Percentiles rank a stretch among this genome's conserved stretches.
These are phyloP conservation scores for Petrocephalus zakoni DNA, from an alignment of 2,113 vertebrate species.

Conservation along the genomic window DNA sequence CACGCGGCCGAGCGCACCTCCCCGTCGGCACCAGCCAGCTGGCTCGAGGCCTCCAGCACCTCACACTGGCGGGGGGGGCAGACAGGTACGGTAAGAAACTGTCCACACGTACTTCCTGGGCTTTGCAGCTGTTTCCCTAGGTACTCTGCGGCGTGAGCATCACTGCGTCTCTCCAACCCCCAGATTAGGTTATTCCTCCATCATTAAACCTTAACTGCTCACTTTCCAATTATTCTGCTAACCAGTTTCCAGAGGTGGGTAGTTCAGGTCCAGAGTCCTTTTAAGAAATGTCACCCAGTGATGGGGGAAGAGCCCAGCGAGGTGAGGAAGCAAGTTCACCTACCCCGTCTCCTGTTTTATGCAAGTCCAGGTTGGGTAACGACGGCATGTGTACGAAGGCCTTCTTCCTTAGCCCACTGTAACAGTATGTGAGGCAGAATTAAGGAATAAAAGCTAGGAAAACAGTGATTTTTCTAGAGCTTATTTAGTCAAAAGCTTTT, in stretches of 20 bases:
- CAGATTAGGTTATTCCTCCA: not conserved
- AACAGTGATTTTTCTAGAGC: not conserved
- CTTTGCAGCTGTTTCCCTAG: not conserved
- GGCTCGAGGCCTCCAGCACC: constrained; percentile 71
- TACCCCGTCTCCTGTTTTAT: constrained; percentile 89
- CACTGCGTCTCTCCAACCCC: not conserved
- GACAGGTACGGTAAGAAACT: not conserved
- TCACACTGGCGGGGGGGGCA: constrained; percentile 68
- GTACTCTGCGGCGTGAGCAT: not conserved
- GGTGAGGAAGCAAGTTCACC: constrained; percentile 35
- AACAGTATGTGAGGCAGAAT: constrained; percentile 84
- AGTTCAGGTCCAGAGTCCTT: not conserved
- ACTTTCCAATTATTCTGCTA: not conserved
- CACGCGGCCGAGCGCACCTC: constrained; percentile 89
- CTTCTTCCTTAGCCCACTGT: constrained; percentile 96
- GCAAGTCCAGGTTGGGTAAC: constrained; percentile 87
- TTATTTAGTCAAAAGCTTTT: not conserved
- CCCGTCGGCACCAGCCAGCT: constrained; percentile 79
- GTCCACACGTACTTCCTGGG: not conserved
- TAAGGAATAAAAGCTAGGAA: constrained; percentile 60
- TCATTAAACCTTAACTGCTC: not conserved
- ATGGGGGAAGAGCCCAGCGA: not conserved
- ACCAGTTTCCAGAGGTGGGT: not conserved
- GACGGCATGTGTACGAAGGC: constrained; percentile 93
- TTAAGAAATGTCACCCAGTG: not conserved